A percentile compares a stretch with the other conserved stretches of the same genome.
phyloP scores from a whole-genome alignment of 2,797 vertebrate genomes.

The Halcyon leucocephala region DNA sequence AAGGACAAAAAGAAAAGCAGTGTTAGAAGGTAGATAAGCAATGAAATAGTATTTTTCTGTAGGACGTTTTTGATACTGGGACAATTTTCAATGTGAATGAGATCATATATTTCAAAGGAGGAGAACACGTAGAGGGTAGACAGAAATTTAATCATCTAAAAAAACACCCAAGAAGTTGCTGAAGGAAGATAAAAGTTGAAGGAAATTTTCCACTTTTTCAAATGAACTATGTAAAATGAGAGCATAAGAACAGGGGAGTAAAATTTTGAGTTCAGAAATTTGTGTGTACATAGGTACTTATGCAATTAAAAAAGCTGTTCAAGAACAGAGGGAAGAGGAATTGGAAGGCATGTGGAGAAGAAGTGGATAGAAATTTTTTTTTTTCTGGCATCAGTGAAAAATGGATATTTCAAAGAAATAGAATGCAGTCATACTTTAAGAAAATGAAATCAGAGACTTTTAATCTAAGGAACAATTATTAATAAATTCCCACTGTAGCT shows the following conservation, averaged over 20 bases:
- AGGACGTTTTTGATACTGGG: not conserved
- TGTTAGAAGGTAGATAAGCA: not conserved
- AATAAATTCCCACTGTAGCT: not conserved
- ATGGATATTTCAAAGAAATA: not conserved
- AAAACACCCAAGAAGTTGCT: not conserved
- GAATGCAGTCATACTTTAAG: not conserved
- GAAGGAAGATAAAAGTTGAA: slow-evolving; percentile 12
- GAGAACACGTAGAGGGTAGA: not conserved
- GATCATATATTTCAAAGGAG: not conserved
- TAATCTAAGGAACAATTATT: not conserved
- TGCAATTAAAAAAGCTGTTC: slow-evolving; percentile 2
- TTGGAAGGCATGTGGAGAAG: not conserved
- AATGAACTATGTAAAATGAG: slow-evolving; percentile 9
- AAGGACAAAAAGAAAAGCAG: not conserved
- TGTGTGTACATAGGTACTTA: not conserved
- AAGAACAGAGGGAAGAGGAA: not conserved
- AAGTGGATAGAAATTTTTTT: not conserved
- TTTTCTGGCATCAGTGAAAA: not conserved
- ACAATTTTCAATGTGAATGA: not conserved
- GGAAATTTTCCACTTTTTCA: not conserved
- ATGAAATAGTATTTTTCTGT: not conserved
- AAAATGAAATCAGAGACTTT: not conserved
- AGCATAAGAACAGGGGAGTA: not conserved
- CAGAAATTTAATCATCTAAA: not conserved
- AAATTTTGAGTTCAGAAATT: slow-evolving; percentile 2